A percentile compares a stretch with the other conserved stretches of the same genome.
These are phyloP conservation scores for Bathynomus jamesi DNA, from an alignment of 1,140 invertebrate genomes.

Conservation along the genomic window DNA sequence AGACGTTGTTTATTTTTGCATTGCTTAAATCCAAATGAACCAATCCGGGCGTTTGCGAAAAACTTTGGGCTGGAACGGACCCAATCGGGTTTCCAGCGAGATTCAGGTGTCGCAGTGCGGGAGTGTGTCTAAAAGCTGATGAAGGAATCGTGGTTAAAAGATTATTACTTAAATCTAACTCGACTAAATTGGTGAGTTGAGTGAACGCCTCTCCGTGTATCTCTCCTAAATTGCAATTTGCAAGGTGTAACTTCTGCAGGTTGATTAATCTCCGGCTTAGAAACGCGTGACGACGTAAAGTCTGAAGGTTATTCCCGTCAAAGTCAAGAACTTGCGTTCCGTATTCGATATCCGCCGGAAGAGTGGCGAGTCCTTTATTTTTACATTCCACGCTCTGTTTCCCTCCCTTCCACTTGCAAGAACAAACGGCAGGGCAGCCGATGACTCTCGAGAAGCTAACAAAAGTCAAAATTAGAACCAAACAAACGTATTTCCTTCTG, in stretches of 20 bases:
- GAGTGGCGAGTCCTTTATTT: slow-evolving; percentile 59
- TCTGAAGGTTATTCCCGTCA: slow-evolving; percentile 70
- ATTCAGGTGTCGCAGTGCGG: slow-evolving; percentile 61
- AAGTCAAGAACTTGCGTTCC: slow-evolving; percentile 82
- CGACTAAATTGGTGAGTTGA: slow-evolving; percentile 76
- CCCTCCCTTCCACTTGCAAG: slow-evolving; percentile 86
- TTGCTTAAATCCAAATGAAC: slow-evolving; percentile 75
- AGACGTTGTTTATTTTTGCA: slow-evolving; percentile 65
- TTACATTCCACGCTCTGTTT: slow-evolving; percentile 81
- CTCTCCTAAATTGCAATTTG: slow-evolving; percentile 62
- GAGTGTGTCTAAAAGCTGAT: slow-evolving; percentile 62
- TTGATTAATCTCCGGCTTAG: slow-evolving; percentile 66
- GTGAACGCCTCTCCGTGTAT: slow-evolving; percentile 69
- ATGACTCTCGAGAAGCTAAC: not conserved
- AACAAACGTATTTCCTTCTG: not conserved
- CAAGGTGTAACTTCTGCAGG: slow-evolving; percentile 73
- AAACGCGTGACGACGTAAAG: slow-evolving; percentile 65
- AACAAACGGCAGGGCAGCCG: slow-evolving; percentile 62
- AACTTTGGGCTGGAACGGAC: slow-evolving; percentile 63
- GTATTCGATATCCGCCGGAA: slow-evolving; percentile 72
- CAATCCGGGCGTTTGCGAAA: slow-evolving; percentile 61
- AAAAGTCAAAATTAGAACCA: not conserved
- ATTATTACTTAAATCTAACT: slow-evolving; percentile 78
- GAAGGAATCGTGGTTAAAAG: slow-evolving; percentile 64
- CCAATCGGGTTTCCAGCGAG: slow-evolving; percentile 70